Percentiles rank a stretch among this genome's conserved stretches.
These are phyloP conservation scores for Diplazon laetatorius DNA, from an alignment of 2,888 invertebrate genomes.

Conservation along the genomic window DNA sequence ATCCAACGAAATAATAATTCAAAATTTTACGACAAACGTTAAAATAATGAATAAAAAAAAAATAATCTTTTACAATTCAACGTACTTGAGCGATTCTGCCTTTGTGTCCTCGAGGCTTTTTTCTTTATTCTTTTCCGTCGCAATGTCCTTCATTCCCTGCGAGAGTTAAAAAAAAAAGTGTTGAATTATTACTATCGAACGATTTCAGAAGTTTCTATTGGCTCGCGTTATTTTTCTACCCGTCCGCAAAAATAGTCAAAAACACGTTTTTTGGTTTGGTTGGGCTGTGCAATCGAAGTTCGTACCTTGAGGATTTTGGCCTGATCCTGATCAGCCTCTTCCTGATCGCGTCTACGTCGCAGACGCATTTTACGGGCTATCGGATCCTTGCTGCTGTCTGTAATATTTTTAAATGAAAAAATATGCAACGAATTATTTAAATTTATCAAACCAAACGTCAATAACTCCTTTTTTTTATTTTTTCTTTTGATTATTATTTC, in stretches of 20 bases:
- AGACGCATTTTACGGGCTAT: conserved; percentile 96
- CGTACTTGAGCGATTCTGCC: conserved; percentile 89
- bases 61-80: background rate
- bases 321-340: conserved; percentile 92
- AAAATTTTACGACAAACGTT: conserved; percentile 27
- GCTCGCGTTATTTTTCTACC: too few species aligned
- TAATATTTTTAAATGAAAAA: conserved; percentile 67
- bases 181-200: conserved; percentile 8
- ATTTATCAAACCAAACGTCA: conserved; percentile 5
- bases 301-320: conserved; percentile 92
- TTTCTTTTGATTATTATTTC: conserved; percentile 70
- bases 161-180: conserved; percentile 62
- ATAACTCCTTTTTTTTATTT: too few species aligned
- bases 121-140: conserved; percentile 91
- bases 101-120: conserved; percentile 87
- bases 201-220: too few species aligned
- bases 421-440: background rate
- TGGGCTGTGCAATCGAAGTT: too few species aligned
- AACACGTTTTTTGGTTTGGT: too few species aligned
- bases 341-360: conserved; percentile 91
- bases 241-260: too few species aligned
- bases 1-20: background rate
- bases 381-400: conserved; percentile 91
- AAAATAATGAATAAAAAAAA: conserved; percentile 61
- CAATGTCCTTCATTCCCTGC: conserved; percentile 93